These are phyloP conservation scores for Polylopha cassiicola DNA, from an alignment of 2,888 invertebrate genomes.

Conservation along the genomic window DNA sequence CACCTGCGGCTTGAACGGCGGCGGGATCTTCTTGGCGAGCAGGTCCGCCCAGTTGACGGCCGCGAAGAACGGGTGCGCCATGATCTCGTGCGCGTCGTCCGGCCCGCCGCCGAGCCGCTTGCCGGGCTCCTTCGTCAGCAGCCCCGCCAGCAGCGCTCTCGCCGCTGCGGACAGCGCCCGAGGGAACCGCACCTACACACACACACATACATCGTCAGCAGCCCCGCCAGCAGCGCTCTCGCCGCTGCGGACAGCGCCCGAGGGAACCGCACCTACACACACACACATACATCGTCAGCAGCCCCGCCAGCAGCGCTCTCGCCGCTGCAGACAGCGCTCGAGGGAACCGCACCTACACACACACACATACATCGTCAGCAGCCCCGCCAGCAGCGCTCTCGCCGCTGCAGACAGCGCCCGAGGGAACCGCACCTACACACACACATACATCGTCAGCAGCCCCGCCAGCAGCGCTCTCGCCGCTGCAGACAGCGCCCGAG, in stretches of 20 bases:
- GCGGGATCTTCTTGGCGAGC: constrained; percentile 93
- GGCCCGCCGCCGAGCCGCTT: constrained; percentile 95
- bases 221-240: no score
- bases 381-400: no score
- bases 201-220: no score
- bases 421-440: constrained; percentile 69
- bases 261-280: no score
- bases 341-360: not conserved
- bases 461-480: no score
- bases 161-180: constrained; percentile 91
- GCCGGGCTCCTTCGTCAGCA: constrained; percentile 94
- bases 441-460: no score
- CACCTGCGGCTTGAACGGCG: constrained; percentile 95
- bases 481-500: no score
- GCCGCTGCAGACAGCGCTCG: no score
- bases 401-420: not conserved
- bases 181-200: no score
- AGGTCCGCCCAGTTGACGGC: constrained; percentile 97
- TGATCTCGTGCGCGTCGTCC: constrained; percentile 95
- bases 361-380: no score
- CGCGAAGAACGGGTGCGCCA: constrained; percentile 96
- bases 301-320: constrained; percentile 75
- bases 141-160: constrained; percentile 89
- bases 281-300: no score
- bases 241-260: no score